phyloP scores from a whole-genome alignment of 2,888 invertebrate species.

The Xanthorhoe spadicearia region DNA sequence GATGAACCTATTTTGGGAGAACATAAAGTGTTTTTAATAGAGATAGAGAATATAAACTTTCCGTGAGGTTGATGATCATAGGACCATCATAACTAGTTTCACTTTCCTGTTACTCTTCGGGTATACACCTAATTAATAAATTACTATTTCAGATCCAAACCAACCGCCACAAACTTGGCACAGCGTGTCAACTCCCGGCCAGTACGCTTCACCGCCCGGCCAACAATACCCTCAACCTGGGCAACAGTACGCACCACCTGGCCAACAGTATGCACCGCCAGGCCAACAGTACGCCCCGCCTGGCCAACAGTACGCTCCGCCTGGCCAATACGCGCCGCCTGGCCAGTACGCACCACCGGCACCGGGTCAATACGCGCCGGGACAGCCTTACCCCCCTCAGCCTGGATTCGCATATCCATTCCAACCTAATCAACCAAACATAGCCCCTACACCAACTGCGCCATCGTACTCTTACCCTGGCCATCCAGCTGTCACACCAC shows the following conservation, averaged over 20 bases:
- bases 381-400: slow-evolving; percentile 44
- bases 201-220: slow-evolving; percentile 46
- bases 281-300: slow-evolving; percentile 49
- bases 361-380: slow-evolving; percentile 39
- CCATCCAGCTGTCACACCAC: slow-evolving; percentile 46
- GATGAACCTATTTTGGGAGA: too few species aligned
- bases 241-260: slow-evolving; percentile 43
- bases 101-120: neutral
- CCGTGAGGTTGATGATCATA: too few species aligned
- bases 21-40: too few species aligned
- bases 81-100: neutral
- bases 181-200: slow-evolving; percentile 44
- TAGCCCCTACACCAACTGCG: slow-evolving; percentile 45
- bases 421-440: slow-evolving; percentile 53
- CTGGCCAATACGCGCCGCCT: slow-evolving; percentile 39
- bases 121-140: neutral
- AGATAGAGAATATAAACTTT: too few species aligned
- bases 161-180: slow-evolving; percentile 59
- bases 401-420: slow-evolving; percentile 51
- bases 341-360: slow-evolving; percentile 41
- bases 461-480: slow-evolving; percentile 49
- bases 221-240: slow-evolving; percentile 45
- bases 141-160: slow-evolving; percentile 66
- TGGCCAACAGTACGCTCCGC: slow-evolving; percentile 48
- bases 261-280: slow-evolving; percentile 50